Percentiles rank a stretch among this genome's conserved stretches.
Conservation (phyloP, 1,140 invertebrate species). For the Plodia interpunctella region DNA sequence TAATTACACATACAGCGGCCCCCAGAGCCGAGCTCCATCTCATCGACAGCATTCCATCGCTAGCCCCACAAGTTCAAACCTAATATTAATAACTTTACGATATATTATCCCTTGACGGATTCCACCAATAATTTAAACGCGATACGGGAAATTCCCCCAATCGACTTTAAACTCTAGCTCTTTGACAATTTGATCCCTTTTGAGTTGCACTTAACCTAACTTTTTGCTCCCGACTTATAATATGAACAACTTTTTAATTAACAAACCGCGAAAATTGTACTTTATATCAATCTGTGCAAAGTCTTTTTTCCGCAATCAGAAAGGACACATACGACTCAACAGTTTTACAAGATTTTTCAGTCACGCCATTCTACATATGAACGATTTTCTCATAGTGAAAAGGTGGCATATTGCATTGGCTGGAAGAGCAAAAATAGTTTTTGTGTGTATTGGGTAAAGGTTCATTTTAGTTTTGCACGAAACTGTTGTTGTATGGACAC, state of each 20-base stretch:
- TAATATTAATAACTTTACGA: slow-evolving; percentile 35
- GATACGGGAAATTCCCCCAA: slow-evolving; percentile 36
- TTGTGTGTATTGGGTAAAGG: slow-evolving; percentile 26
- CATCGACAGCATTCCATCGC: slow-evolving; percentile 40
- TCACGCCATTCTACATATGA: slow-evolving; percentile 56
- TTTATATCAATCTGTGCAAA: slow-evolving; percentile 37
- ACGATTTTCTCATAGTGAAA: slow-evolving; percentile 30
- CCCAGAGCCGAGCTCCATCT: slow-evolving; percentile 22
- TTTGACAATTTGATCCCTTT: slow-evolving; percentile 39
- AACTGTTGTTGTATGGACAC: slow-evolving; percentile 15
- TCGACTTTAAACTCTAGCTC: slow-evolving; percentile 50
- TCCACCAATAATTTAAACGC: slow-evolving; percentile 53
- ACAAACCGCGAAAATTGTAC: slow-evolving; percentile 35
- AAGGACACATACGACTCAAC: slow-evolving; percentile 41
- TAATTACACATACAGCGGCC: slow-evolving; percentile 42
- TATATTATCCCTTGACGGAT: slow-evolving; percentile 40
- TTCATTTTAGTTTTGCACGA: slow-evolving; percentile 19
- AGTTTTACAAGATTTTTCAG: slow-evolving; percentile 46
- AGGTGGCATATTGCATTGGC: slow-evolving; percentile 27
- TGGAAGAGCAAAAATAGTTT: slow-evolving; percentile 18
- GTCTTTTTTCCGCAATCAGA: slow-evolving; percentile 39
- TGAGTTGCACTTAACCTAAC: slow-evolving; percentile 23
- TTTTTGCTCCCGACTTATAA: slow-evolving; percentile 34
- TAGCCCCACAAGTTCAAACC: slow-evolving; percentile 34
- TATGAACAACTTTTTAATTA: slow-evolving; percentile 52